Percentiles rank a stretch among this genome's conserved stretches.
Conservation (phyloP, 2,888 invertebrate genomes). For the Cremastinae sp. region DNA sequence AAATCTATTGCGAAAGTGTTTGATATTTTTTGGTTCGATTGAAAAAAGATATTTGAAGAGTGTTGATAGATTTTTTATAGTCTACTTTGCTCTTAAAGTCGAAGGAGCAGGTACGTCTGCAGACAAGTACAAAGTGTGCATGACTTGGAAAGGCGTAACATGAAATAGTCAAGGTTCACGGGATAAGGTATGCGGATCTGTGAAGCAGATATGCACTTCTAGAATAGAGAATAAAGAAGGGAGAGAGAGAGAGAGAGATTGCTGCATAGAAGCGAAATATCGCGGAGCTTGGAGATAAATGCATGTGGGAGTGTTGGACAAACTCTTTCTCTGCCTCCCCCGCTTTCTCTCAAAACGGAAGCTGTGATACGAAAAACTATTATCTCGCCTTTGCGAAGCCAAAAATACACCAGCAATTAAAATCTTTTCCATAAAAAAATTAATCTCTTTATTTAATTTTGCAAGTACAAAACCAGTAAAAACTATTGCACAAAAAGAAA, state of each 20-base stretch:
- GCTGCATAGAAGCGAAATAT: slow-evolving; percentile 16
- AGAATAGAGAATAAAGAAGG: slow-evolving; percentile 47
- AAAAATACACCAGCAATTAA: too few species aligned
- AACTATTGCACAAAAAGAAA: too few species aligned
- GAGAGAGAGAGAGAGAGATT: slow-evolving; percentile 32
- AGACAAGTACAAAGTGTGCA: background rate
- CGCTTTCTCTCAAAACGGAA: slow-evolving; percentile 26
- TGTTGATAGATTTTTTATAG: too few species aligned
- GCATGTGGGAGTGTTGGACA: slow-evolving; percentile 48
- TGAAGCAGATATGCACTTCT: slow-evolving; percentile 65
- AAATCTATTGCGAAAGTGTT: too few species aligned
- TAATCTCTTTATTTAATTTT: too few species aligned
- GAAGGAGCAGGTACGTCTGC: slow-evolving; percentile 41
- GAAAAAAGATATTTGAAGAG: slow-evolving; percentile 37
- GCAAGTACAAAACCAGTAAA: too few species aligned
- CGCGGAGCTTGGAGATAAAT: slow-evolving; percentile 44
- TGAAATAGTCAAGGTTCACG: slow-evolving; percentile 72
- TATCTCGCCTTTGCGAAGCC: too few species aligned
- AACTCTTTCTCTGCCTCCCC: slow-evolving; percentile 39
- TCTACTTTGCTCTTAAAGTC: slow-evolving; percentile 28
- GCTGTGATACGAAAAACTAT: slow-evolving; percentile 18
- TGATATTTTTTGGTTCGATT: too few species aligned
- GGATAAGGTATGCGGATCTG: slow-evolving; percentile 73
- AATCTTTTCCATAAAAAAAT: too few species aligned
- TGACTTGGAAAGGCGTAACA: slow-evolving; percentile 57